Conservation (phyloP, 2,888 invertebrate genomes). For the Norana najaformis region DNA sequence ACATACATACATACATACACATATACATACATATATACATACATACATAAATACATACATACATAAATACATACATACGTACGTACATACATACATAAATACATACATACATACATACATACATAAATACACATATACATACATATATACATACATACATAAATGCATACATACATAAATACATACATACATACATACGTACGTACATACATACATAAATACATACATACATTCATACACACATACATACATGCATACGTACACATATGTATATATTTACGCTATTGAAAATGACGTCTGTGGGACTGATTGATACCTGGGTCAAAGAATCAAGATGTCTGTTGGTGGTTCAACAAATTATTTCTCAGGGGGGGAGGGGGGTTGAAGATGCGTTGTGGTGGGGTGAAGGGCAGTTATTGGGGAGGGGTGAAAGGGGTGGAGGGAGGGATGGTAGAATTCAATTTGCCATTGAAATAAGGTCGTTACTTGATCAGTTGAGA, state of each 20-base stretch:
- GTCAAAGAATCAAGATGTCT: neutral
- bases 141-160: neutral
- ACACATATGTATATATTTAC: neutral
- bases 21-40: neutral
- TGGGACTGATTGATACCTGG: neutral
- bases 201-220: neutral
- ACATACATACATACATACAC: neutral
- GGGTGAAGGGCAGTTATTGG: too few species aligned
- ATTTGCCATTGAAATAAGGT: neutral
- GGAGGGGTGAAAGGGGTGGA: too few species aligned
- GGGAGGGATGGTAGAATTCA: neutral
- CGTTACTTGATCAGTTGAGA: neutral
- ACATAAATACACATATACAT: neutral
- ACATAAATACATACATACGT: neutral
- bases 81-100: neutral
- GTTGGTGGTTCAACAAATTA: neutral
- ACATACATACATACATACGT: neutral
- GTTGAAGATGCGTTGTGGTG: neutral
- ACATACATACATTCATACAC: neutral
- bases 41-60: neutral
- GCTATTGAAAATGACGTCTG: too few species aligned
- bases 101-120: neutral
- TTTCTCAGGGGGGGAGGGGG: neutral
- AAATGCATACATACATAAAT: neutral
- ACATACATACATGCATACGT: neutral